These are phyloP conservation scores for Apodemia hepburni DNA, from an alignment of 2,888 invertebrate genomes.

Conservation along the genomic window DNA sequence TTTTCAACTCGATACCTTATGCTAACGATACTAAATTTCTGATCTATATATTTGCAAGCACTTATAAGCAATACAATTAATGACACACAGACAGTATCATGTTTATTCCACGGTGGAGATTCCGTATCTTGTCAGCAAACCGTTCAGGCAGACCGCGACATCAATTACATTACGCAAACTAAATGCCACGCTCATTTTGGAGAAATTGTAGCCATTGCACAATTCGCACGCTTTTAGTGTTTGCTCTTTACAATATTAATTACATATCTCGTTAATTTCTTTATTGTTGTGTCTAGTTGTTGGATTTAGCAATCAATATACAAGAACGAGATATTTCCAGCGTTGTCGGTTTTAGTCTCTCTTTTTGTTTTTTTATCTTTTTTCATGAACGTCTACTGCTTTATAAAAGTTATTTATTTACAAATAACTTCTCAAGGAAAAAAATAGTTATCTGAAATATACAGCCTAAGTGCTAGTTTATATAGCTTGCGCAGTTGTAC, in stretches of 20 bases:
- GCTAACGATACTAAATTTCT: too few species aligned
- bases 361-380: too few species aligned
- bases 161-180: conserved; percentile 40
- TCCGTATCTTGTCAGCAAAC: neutral
- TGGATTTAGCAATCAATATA: neutral
- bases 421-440: too few species aligned
- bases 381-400: too few species aligned
- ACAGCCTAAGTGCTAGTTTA: too few species aligned
- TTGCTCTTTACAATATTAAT: conserved; percentile 8
- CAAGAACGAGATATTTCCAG: too few species aligned
- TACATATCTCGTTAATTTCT: neutral
- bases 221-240: conserved; percentile 35
- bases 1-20: too few species aligned
- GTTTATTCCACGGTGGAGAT: neutral
- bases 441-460: too few species aligned
- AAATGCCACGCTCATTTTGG: conserved; percentile 46
- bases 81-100: neutral
- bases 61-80: neutral
- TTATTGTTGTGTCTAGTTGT: neutral
- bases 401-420: too few species aligned
- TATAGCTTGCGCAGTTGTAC: too few species aligned
- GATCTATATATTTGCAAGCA: too few species aligned
- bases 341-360: too few species aligned
- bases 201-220: conserved; percentile 49
- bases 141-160: conserved; percentile 2